Percentiles rank a stretch among this genome's conserved stretches.
Evolutionary conservation across 2,113 vertebrate genomes (phyloP).

Genomic region (Laticauda laticaudata): DNA sequence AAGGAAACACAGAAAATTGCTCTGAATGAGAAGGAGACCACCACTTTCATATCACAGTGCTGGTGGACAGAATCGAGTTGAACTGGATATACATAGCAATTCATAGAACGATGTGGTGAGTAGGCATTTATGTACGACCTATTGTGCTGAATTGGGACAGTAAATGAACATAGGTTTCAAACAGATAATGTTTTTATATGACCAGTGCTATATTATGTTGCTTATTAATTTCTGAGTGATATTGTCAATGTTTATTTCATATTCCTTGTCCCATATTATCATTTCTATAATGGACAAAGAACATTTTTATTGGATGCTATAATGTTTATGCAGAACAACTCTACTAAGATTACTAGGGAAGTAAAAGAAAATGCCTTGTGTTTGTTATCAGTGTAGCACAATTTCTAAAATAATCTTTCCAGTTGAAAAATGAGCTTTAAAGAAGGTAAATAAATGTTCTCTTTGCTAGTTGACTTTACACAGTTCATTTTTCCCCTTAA

Average conservation of each 20-base stretch:
- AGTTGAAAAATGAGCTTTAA: neutral
- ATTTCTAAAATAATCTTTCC: neutral
- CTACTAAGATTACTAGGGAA: neutral
- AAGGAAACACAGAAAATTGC: neutral
- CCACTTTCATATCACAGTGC: neutral
- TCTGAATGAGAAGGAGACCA: neutral
- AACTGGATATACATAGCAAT: neutral
- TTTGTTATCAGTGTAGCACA: neutral
- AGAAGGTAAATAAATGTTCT: neutral
- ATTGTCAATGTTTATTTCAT: conserved; percentile 10
- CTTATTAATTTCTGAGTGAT: conserved; percentile 3
- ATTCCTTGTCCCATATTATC: conserved; percentile 13
- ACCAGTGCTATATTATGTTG: neutral
- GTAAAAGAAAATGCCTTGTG: neutral
- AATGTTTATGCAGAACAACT: neutral
- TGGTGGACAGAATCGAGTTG: neutral
- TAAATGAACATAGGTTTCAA: neutral
- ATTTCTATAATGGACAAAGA: conserved; percentile 7
- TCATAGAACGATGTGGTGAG: neutral
- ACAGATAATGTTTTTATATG: rapidly evolving
- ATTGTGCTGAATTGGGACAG: neutral
- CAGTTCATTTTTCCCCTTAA: neutral
- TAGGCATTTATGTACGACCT: neutral
- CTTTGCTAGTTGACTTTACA: neutral
- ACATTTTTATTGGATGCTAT: neutral